phyloP scores from a whole-genome alignment of 2,888 invertebrate genomes.

The Silvanus unidentatus region DNA sequence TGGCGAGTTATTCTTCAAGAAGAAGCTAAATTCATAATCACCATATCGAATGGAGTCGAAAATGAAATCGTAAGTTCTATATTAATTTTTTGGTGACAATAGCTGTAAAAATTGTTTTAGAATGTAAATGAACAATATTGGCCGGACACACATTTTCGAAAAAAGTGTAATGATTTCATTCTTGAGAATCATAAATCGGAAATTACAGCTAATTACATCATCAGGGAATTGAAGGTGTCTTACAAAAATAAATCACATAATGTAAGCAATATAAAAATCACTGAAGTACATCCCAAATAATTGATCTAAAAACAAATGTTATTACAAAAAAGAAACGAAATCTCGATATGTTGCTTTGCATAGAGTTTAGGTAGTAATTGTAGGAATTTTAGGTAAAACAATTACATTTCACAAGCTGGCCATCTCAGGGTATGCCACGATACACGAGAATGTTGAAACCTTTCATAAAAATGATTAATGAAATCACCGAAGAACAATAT shows the following conservation, averaged over 20 bases:
- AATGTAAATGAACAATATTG: slow-evolving; percentile 51
- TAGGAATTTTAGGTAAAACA: slow-evolving; percentile 43
- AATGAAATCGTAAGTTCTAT: slow-evolving; percentile 41
- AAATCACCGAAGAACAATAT: slow-evolving; percentile 34
- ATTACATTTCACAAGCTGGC: slow-evolving; percentile 51
- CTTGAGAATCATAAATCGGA: slow-evolving; percentile 36
- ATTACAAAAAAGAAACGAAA: too few relatives aligned
- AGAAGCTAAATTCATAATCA: slow-evolving; percentile 46
- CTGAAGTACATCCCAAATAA: too few relatives aligned
- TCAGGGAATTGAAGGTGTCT: slow-evolving; percentile 35
- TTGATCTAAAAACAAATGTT: slow-evolving; percentile 48
- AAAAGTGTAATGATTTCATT: slow-evolving; percentile 36
- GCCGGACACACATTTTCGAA: slow-evolving; percentile 45
- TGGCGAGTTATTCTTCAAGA: slow-evolving; percentile 49
- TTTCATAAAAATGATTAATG: slow-evolving; percentile 39
- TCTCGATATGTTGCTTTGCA: too few relatives aligned
- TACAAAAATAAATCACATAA: slow-evolving; percentile 31
- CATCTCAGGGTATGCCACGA: slow-evolving; percentile 49
- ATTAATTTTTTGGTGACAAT: too few relatives aligned
- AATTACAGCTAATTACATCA: slow-evolving; percentile 41
- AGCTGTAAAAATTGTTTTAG: slow-evolving; percentile 32
- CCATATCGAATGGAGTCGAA: slow-evolving; percentile 49
- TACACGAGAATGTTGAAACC: slow-evolving; percentile 39
- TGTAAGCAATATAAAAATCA: too few relatives aligned
- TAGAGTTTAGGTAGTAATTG: not conserved